Percentiles rank a stretch among this genome's conserved stretches.
These are phyloP conservation scores for Thaumetopoea pityocampa DNA, from an alignment of 1,140 invertebrate genomes.

Conservation along the genomic window DNA sequence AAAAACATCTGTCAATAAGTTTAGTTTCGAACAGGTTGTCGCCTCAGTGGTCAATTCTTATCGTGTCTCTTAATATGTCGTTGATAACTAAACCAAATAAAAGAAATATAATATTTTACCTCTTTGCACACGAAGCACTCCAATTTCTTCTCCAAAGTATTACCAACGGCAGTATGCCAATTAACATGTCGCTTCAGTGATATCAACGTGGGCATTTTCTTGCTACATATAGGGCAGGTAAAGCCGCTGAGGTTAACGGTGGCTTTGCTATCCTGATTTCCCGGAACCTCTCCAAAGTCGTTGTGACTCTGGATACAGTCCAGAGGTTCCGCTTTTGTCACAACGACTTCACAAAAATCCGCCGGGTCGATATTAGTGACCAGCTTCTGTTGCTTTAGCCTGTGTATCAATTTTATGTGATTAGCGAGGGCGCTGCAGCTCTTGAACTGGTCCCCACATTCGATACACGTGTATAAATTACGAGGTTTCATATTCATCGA, in stretches of 20 bases:
- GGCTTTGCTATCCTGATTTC: conserved; percentile 23
- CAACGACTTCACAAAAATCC: conserved; percentile 76
- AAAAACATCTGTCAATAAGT: too few species aligned
- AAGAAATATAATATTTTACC: conserved; percentile 32
- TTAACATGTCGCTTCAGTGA: conserved; percentile 61
- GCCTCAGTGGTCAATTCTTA: too few species aligned
- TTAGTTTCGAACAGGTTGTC: too few species aligned
- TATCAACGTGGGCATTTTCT: conserved; percentile 56
- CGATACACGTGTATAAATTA: conserved; percentile 64
- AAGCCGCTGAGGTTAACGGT: conserved; percentile 50
- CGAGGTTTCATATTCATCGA: conserved; percentile 58
- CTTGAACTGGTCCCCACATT: conserved; percentile 59
- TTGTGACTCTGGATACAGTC: conserved; percentile 61
- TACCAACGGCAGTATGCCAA: conserved; percentile 56
- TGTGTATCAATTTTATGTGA: conserved; percentile 58
- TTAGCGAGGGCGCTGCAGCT: conserved; percentile 49
- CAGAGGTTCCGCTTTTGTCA: conserved; percentile 67
- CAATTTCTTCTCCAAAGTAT: conserved; percentile 42
- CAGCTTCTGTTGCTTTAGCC: conserved; percentile 44
- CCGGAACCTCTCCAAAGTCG: conserved; percentile 56
- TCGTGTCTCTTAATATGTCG: too few species aligned
- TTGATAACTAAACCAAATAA: background rate
- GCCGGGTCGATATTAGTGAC: conserved; percentile 39
- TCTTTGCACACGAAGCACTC: conserved; percentile 64
- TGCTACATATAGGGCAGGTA: conserved; percentile 58